Conservation (phyloP, 2,113 vertebrate species). For the Odontophorus gujanensis region DNA sequence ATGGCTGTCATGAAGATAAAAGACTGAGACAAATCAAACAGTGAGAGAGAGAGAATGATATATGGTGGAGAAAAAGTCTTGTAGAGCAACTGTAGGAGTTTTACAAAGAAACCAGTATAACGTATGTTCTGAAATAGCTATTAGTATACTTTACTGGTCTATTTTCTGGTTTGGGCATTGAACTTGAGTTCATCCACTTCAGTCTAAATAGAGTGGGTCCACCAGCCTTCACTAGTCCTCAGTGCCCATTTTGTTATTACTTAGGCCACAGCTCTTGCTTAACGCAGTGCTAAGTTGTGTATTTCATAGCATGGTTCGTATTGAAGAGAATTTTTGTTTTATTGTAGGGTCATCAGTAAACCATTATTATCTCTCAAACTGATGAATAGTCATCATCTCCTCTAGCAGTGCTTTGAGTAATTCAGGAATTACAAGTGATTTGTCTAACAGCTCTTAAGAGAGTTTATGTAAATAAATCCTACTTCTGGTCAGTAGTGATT, state of each 20-base stretch:
- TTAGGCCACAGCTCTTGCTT: background rate
- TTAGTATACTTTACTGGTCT: background rate
- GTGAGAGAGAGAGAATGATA: background rate
- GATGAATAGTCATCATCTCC: background rate
- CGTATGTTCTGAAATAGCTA: background rate
- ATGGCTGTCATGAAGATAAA: background rate
- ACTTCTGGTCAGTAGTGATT: background rate
- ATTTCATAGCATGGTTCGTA: background rate
- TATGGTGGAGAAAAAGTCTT: background rate
- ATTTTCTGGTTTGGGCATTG: background rate
- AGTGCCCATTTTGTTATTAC: background rate
- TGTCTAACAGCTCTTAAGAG: background rate
- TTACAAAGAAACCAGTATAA: background rate
- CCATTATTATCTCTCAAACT: background rate
- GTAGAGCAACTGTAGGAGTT: background rate
- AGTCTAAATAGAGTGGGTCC: background rate
- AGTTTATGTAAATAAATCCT: background rate
- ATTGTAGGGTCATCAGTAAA: background rate
- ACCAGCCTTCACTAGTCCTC: background rate
- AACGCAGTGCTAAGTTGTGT: background rate
- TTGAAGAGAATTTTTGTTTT: background rate
- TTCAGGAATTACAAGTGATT: background rate
- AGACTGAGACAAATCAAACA: background rate
- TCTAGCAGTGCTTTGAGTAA: slow-evolving; percentile 10
- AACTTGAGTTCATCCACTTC: background rate